A percentile compares a stretch with the other conserved stretches of the same genome.
Evolutionary conservation across 2,888 invertebrate species (phyloP).

Genomic region (Zaprionus obscuricornis): DNA sequence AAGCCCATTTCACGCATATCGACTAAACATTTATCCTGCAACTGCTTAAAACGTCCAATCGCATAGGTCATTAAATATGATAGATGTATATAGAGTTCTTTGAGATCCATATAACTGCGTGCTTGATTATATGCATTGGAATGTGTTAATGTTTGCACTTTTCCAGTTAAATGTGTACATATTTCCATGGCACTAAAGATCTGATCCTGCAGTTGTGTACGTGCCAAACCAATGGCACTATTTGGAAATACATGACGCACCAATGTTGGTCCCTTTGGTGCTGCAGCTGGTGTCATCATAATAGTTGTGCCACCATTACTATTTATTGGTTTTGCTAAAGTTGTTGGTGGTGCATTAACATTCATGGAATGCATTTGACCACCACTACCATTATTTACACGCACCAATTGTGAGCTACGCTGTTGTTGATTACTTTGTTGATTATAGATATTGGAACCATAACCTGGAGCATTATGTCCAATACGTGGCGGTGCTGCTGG

Average conservation of each 20-base stretch:
- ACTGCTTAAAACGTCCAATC: conserved; percentile 82
- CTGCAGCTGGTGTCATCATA: conserved; percentile 24
- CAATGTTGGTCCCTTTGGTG: conserved; percentile 46
- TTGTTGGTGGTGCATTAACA: conserved; percentile 17
- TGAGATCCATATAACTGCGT: conserved; percentile 80
- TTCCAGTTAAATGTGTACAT: conserved; percentile 82
- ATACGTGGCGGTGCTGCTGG: conserved; percentile 18
- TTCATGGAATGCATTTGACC: conserved; percentile 40
- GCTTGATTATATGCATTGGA: conserved; percentile 83
- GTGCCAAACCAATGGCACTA: conserved; percentile 79
- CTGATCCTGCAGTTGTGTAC: conserved; percentile 81
- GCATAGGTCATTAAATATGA: conserved; percentile 83
- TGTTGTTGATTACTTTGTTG: conserved; percentile 61
- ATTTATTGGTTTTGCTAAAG: conserved; percentile 2
- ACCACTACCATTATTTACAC: conserved; percentile 53
- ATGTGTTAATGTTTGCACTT: conserved; percentile 82
- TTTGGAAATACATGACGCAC: conserved; percentile 78
- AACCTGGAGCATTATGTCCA: conserved; percentile 30
- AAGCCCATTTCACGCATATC: conserved; percentile 83
- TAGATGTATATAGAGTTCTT: conserved; percentile 83
- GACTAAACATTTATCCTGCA: conserved; percentile 82
- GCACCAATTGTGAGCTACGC: conserved; percentile 66
- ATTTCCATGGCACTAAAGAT: conserved; percentile 82
- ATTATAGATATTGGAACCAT: conserved; percentile 60
- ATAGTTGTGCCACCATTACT: conserved; percentile 41